Evolutionary conservation across 2,888 invertebrate species (phyloP).

Genomic region (Xestia c-nigrum): DNA sequence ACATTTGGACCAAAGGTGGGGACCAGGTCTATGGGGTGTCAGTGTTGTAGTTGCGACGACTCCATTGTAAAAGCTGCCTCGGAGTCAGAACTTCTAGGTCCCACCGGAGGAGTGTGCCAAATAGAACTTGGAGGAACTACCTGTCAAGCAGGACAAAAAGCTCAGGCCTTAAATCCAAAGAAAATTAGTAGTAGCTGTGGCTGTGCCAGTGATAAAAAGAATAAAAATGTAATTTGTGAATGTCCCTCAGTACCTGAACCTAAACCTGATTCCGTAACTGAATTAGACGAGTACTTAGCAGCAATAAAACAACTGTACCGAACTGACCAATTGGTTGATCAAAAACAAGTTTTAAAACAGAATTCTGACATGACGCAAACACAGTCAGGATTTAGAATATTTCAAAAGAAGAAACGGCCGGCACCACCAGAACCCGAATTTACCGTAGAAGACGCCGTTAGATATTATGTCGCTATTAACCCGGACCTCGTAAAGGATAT

Average conservation of each 20-base stretch:
- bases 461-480: conserved; percentile 58
- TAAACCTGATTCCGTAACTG: not conserved
- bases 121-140: conserved; percentile 46
- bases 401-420: conserved; percentile 63
- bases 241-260: conserved; percentile 49
- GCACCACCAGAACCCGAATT: conserved; percentile 61
- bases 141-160: conserved; percentile 52
- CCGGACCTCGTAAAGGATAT: conserved; percentile 33
- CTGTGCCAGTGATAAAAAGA: conserved; percentile 40
- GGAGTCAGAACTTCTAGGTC: conserved; percentile 29
- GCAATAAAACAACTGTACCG: not conserved
- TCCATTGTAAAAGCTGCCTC: not conserved
- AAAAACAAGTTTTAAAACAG: conserved; percentile 54
- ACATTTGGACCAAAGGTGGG: conserved; percentile 40
- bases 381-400: conserved; percentile 78
- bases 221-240: conserved; percentile 49
- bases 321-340: conserved; percentile 4
- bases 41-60: conserved; percentile 49
- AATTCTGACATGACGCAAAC: conserved; percentile 78
- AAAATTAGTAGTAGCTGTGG: conserved; percentile 29
- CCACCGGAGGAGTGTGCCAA: conserved; percentile 44
- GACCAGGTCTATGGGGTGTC: conserved; percentile 45
- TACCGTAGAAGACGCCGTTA: conserved; percentile 77
- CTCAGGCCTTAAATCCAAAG: not conserved
- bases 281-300: not conserved